Evolutionary conservation across 1,140 invertebrate genomes (phyloP), one percentile per base, ranked within the genome.

Genomic region (Uloborus diversus): DNA sequence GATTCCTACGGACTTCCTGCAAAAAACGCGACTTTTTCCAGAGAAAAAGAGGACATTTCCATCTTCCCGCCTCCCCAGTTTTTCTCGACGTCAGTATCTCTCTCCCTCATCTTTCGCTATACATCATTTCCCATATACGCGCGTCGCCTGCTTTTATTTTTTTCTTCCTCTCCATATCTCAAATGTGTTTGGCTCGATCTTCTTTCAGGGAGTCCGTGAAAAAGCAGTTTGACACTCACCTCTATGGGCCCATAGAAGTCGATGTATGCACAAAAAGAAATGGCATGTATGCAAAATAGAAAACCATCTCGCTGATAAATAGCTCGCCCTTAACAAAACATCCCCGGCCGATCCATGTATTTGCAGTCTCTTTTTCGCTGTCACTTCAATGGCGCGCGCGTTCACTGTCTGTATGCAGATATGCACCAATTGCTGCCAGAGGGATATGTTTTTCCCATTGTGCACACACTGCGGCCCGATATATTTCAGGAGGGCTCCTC

Each of bases 291-390:
- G 73, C 73, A 78, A 78, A 78, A 78, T 78, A 78, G 73, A 78
- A 78, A 78, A 78, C 73, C 73, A 78, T 78, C 73, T 78, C 73
- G 33, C 73, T 78, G 73, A 78, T 78, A 78, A 78, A 78, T 78
- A 78, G 73, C 73, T 57, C 23, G 32, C 61, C 47, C 73, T 49
- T 78, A 78, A 78, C 73, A 78, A 78, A 78, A 78, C 73, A 78
- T 65, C 47, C 33, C 51, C 27, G 5, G 20, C 30, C 30, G 3
- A 5, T 33, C 25, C 28, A 35, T 25, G 17, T 51, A 35, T 7
- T 9, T 42, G 17, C 17, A 13, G 9, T 42, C 17, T 17, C 1
- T 42, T 42, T 42, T 9, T 42, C 17, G 37, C 17, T 42, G 17
- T 42, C 20, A 20, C 42, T 66, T 25, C 42, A 30, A 51, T 30